These are phyloP conservation scores for Rhorus exstirpatorius DNA, from an alignment of 2,888 invertebrate species.

Conservation along the genomic window DNA sequence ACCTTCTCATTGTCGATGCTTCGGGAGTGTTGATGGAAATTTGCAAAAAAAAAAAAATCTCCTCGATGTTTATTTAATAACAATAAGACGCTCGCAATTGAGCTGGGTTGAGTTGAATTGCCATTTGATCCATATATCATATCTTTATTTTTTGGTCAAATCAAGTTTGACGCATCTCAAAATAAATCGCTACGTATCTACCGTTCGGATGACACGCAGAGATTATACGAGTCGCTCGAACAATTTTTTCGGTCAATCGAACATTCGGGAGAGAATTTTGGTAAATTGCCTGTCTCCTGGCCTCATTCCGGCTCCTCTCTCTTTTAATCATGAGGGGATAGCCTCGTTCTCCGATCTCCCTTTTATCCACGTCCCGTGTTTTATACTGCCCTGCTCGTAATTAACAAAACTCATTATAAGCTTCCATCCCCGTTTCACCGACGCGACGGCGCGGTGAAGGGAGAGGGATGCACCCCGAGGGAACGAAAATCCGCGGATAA, in stretches of 20 bases:
- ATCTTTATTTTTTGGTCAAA: too few relatives aligned
- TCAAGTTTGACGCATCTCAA: too few relatives aligned
- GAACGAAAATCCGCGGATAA: conserved; percentile 63
- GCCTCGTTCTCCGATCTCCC: conserved; percentile 26
- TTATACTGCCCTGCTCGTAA: conserved; percentile 73
- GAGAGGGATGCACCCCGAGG: conserved; percentile 54
- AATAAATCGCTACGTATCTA: too few relatives aligned
- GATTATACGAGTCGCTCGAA: conserved; percentile 36
- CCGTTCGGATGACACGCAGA: conserved; percentile 2
- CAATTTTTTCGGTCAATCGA: conserved; percentile 67
- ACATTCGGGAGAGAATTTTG: conserved; percentile 58
- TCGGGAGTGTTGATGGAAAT: too few relatives aligned
- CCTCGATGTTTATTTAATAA: too few relatives aligned
- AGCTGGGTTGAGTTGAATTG: too few relatives aligned
- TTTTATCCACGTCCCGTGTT: conserved; percentile 59
- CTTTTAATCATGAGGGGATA: conserved; percentile 35
- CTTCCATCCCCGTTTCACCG: conserved; percentile 65
- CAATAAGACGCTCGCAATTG: too few relatives aligned
- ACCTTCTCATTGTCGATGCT: too few relatives aligned
- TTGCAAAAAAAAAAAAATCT: too few relatives aligned
- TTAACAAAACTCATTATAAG: conserved; percentile 82
- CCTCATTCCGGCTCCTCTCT: conserved; percentile 33
- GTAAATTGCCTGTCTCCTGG: conserved; percentile 61
- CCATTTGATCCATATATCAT: too few relatives aligned
- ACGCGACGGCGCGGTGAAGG: conserved; percentile 16